phyloP scores from a whole-genome alignment of 2,888 invertebrate genomes.

The Cantharis rufa region DNA sequence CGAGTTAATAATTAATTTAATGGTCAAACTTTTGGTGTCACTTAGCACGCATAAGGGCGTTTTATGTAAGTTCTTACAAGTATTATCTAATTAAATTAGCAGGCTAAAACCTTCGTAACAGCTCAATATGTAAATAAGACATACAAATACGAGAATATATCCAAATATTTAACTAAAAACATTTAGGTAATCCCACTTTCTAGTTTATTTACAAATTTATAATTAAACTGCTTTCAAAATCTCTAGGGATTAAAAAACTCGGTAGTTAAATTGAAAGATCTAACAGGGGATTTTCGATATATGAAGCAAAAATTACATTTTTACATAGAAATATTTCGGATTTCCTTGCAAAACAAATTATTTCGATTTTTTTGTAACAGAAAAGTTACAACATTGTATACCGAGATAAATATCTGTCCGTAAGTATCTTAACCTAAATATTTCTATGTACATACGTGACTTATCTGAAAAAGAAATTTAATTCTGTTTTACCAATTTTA shows the following conservation, averaged over 20 bases:
- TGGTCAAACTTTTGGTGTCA: neutral
- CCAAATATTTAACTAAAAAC: neutral
- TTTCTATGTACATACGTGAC: neutral
- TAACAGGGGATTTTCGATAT: neutral
- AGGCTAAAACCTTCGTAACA: neutral
- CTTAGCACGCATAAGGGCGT: neutral
- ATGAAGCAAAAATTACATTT: neutral
- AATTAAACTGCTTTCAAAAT: neutral
- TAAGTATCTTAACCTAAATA: neutral
- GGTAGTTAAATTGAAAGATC: neutral
- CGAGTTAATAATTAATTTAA: neutral
- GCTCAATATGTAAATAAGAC: neutral
- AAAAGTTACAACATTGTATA: neutral
- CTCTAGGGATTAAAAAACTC: neutral
- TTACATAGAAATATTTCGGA: neutral
- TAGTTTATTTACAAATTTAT: neutral
- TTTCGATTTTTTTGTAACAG: neutral
- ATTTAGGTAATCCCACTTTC: neutral
- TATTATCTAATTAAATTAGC: neutral
- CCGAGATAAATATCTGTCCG: neutral
- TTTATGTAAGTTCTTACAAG: neutral
- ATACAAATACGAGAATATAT: neutral
- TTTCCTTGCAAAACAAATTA: neutral
- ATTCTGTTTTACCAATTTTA: neutral
- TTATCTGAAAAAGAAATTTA: neutral